Conservation (phyloP, 2,888 invertebrate genomes). For the Synergus laeviventris region DNA sequence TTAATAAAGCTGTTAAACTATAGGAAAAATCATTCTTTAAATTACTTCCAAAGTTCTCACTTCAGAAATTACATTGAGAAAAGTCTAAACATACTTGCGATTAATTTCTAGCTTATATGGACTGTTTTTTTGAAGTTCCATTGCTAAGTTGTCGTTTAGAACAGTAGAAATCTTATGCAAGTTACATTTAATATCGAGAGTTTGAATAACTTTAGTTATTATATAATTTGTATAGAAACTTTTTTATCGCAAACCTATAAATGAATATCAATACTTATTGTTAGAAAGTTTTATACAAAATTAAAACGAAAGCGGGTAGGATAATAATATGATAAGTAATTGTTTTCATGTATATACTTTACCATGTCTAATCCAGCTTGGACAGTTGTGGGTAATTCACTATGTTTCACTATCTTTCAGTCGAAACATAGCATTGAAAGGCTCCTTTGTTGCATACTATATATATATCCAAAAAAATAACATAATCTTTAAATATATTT, state of each 20-base stretch:
- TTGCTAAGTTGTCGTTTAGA: neutral
- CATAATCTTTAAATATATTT: neutral
- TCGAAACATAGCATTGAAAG: neutral
- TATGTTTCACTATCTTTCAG: neutral
- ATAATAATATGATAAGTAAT: neutral
- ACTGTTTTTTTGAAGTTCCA: conserved; percentile 9
- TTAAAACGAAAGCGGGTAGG: too few relatives aligned
- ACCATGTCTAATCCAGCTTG: conserved; percentile 18
- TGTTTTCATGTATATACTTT: neutral
- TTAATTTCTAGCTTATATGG: neutral
- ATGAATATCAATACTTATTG: neutral
- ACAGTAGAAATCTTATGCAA: neutral
- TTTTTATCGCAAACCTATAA: conserved; percentile 9
- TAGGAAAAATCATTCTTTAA: neutral
- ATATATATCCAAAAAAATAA: neutral
- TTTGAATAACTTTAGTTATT: neutral
- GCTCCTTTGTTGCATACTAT: neutral
- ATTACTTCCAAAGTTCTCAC: neutral
- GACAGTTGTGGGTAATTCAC: neutral
- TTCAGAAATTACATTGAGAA: neutral
- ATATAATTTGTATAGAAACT: neutral
- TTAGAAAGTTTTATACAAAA: too few relatives aligned
- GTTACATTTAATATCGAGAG: neutral
- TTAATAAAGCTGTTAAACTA: neutral
- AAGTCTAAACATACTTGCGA: conserved; percentile 4